Evolutionary conservation across 2,797 vertebrate genomes (phyloP).

Genomic region (Bovichtus diacanthus): DNA sequence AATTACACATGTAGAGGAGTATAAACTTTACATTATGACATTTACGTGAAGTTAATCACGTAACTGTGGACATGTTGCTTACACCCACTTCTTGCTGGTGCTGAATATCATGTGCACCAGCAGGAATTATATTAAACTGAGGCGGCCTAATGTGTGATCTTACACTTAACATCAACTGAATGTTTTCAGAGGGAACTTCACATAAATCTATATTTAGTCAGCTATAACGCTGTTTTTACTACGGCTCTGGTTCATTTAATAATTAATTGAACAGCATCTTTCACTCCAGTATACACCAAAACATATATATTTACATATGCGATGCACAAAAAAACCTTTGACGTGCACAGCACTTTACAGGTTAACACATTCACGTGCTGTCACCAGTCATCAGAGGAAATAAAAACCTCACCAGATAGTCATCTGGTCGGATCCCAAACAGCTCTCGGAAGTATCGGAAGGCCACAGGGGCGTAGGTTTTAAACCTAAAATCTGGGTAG

Average conservation of each 20-base stretch:
- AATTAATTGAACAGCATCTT: background rate
- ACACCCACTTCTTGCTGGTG: background rate
- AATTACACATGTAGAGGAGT: conserved; percentile 6
- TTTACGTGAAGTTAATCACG: background rate
- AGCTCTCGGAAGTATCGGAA: conserved; percentile 98
- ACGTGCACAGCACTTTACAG: background rate
- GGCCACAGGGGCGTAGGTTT: conserved; percentile 96
- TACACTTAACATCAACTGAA: background rate
- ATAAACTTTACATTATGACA: conserved; percentile 7
- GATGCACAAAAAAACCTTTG: background rate
- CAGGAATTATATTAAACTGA: background rate
- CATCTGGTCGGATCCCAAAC: conserved; percentile 96
- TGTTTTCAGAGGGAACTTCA: background rate
- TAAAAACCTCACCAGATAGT: conserved; percentile 91
- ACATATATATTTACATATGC: background rate
- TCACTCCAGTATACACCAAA: background rate
- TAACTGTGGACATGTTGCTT: conserved; percentile 12
- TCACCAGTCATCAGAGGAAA: background rate
- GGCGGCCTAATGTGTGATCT: background rate
- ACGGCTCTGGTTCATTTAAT: background rate
- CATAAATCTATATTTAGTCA: conserved; percentile 7
- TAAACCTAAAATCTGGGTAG: conserved; percentile 97
- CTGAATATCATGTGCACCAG: background rate
- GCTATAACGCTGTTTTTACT: background rate
- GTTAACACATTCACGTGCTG: background rate